These are phyloP conservation scores for Limenitis camilla DNA, from an alignment of 2,888 invertebrate genomes.

Conservation along the genomic window DNA sequence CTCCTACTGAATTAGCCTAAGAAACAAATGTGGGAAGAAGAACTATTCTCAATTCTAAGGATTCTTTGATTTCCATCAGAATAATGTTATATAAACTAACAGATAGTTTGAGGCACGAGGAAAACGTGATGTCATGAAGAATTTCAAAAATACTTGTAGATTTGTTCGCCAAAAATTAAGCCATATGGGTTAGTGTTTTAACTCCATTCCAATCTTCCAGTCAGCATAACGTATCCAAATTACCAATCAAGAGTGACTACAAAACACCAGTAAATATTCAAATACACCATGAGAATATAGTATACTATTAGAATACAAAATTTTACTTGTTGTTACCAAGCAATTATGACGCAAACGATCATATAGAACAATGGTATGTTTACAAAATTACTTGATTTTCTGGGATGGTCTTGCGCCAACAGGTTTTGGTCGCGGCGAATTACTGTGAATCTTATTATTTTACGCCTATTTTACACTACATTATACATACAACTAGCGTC, in stretches of 20 bases:
- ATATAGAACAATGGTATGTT: constrained; percentile 23
- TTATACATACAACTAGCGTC: neutral
- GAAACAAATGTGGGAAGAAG: neutral
- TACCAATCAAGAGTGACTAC: neutral
- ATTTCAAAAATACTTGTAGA: too few species aligned
- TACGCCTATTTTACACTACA: neutral
- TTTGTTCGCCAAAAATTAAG: too few species aligned
- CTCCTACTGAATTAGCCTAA: constrained; percentile 3
- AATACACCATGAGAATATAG: constrained; percentile 13
- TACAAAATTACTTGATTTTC: constrained; percentile 29
- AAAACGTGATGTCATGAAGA: too few species aligned
- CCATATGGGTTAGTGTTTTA: too few species aligned
- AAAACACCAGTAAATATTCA: neutral
- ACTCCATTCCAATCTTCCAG: too few species aligned
- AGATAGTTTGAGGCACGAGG: too few species aligned
- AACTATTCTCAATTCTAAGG: neutral
- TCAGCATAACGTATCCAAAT: neutral
- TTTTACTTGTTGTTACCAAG: constrained; percentile 26
- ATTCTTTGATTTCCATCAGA: neutral
- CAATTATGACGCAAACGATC: constrained; percentile 38
- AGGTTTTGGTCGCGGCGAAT: constrained; percentile 6
- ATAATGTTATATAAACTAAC: too few species aligned
- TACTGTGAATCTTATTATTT: constrained; percentile 5
- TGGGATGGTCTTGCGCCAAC: constrained; percentile 31
- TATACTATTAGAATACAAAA: constrained; percentile 38